These are phyloP conservation scores for Perca schrenkii DNA, from an alignment of 2,113 vertebrate genomes.

Conservation along the genomic window DNA sequence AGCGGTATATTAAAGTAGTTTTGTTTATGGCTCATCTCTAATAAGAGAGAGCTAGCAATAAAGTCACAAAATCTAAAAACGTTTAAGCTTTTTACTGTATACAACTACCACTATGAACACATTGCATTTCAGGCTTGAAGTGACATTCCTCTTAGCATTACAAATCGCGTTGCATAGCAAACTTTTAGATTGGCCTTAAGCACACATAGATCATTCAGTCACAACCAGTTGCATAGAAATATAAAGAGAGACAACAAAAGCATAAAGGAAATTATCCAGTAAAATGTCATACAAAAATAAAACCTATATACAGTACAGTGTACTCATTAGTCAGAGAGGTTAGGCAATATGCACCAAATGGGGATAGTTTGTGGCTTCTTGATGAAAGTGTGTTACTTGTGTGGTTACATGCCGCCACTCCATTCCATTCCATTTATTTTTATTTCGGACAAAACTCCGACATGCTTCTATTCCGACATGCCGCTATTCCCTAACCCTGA, in stretches of 20 bases:
- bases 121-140: background rate
- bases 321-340: background rate
- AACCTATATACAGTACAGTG: background rate
- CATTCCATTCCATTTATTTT: no score
- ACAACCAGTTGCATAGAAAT: background rate
- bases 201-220: slow-evolving; percentile 12
- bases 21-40: background rate
- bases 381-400: background rate
- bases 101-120: background rate
- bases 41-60: background rate
- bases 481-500: no score
- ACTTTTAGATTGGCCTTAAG: background rate
- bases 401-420: no score
- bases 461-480: no score
- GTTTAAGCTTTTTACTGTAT: background rate
- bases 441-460: no score
- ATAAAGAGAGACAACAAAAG: background rate
- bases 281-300: background rate
- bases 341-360: background rate
- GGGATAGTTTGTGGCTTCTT: background rate
- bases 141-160: background rate
- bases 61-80: background rate
- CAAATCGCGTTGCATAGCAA: background rate
- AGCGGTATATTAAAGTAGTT: background rate
- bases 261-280: background rate